Conservation (phyloP, 2,113 vertebrate genomes). For the Merops nubicus region DNA sequence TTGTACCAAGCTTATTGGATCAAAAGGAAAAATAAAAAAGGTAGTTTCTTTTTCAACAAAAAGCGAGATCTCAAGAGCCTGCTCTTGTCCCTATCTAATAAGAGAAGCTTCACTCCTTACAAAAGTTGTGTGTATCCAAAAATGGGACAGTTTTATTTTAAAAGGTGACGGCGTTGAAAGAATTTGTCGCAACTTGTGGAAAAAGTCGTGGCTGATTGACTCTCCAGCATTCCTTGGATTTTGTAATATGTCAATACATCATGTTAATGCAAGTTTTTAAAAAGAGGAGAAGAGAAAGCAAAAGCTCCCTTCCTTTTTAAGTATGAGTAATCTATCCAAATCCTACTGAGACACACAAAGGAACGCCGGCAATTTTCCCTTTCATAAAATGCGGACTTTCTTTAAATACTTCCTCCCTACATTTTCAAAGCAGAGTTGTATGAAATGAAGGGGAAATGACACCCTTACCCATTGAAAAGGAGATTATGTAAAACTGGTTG, state of each 20-base stretch:
- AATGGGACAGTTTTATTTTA: constrained; percentile 38
- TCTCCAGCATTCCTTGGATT: constrained; percentile 71
- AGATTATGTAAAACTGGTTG: constrained; percentile 81
- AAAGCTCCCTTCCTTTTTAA: constrained; percentile 81
- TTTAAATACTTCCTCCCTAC: constrained; percentile 80
- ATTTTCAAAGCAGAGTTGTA: constrained; percentile 76
- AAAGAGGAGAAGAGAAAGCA: constrained; percentile 70
- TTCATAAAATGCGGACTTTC: constrained; percentile 80
- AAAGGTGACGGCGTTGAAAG: constrained; percentile 17
- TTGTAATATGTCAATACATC: constrained; percentile 77
- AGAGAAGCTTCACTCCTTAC: not conserved
- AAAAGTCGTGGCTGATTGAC: constrained; percentile 62
- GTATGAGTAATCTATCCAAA: constrained; percentile 82
- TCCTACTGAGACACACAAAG: constrained; percentile 79
- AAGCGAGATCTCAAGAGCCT: not conserved
- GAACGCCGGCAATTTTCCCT: constrained; percentile 77
- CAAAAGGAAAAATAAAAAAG: not conserved
- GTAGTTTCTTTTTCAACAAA: not conserved
- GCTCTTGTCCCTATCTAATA: not conserved
- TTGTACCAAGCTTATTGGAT: not conserved
- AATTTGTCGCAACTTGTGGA: constrained; percentile 72
- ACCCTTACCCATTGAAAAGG: constrained; percentile 79
- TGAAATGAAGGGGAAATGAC: constrained; percentile 82
- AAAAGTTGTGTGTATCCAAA: constrained; percentile 19
- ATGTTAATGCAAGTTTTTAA: constrained; percentile 71